These are phyloP conservation scores for Tenualosa ilisha DNA, from an alignment of 2,797 vertebrate species.

Conservation along the genomic window DNA sequence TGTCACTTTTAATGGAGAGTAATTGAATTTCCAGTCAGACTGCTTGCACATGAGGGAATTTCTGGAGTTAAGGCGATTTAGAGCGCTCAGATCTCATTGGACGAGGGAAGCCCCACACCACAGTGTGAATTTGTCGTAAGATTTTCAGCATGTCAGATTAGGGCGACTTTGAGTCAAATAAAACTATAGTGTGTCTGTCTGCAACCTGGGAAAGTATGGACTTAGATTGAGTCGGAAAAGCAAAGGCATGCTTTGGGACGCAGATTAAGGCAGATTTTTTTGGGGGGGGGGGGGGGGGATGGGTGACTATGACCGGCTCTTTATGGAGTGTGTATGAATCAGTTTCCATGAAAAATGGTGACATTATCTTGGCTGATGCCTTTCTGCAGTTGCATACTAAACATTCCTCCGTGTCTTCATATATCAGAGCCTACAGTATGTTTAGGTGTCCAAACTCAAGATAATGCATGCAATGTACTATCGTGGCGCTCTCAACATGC, in stretches of 20 bases:
- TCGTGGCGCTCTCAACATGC: no score
- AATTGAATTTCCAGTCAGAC: constrained; percentile 14
- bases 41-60: constrained; percentile 22
- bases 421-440: neutral
- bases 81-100: neutral
- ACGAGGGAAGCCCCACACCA: neutral
- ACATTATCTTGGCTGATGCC: no score
- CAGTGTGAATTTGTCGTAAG: neutral
- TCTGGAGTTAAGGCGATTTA: constrained; percentile 14
- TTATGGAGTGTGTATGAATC: neutral
- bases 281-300: no score
- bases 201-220: neutral
- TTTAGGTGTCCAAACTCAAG: no score
- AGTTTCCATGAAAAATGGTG: neutral
- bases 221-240: neutral
- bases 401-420: no score
- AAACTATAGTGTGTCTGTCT: neutral
- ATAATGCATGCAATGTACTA: no score
- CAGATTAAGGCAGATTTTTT: neutral
- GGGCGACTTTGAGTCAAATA: neutral
- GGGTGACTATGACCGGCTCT: neutral
- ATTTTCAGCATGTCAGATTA: constrained; percentile 19
- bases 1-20: constrained; percentile 33
- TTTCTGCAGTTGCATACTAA: no score
- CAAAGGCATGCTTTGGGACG: neutral